Evolutionary conservation across 1,140 invertebrate genomes (phyloP).

Genomic region (Pachyrhynchus sulphureomaculatus): DNA sequence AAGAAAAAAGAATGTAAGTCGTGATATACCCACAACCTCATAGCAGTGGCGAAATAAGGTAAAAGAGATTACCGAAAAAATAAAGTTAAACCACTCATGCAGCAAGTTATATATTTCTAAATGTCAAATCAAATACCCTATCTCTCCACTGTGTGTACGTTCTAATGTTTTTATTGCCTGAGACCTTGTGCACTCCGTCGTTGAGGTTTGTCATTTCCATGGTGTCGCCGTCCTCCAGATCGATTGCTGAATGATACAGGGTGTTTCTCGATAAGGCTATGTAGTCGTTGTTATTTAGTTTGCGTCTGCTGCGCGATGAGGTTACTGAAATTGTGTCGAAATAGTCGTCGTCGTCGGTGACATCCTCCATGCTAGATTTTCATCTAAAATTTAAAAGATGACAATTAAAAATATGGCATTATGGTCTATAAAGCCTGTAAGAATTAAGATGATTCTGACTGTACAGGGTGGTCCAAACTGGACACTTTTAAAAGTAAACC

Average conservation of each 20-base stretch:
- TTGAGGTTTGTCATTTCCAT: constrained; percentile 41
- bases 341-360: constrained; percentile 46
- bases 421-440: no score
- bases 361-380: constrained; percentile 13
- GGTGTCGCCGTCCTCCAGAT: constrained; percentile 41
- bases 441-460: no score
- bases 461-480: no score
- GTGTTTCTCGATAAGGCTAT: constrained; percentile 50
- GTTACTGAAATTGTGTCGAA: constrained; percentile 48
- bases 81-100: constrained; percentile 4
- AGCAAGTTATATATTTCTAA: constrained; percentile 8
- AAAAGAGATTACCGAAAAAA: constrained; percentile 9
- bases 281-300: constrained; percentile 41
- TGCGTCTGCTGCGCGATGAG: constrained; percentile 36
- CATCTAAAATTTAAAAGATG: not conserved
- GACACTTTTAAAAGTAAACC: no score
- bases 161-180: constrained; percentile 45
- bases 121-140: constrained; percentile 47
- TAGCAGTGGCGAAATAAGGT: constrained; percentile 40
- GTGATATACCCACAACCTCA: not conserved
- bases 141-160: constrained; percentile 53
- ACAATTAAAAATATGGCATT: no score
- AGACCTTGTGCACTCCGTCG: constrained; percentile 43
- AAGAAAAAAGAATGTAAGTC: no score
- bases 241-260: constrained; percentile 50